Evolutionary conservation across 1,140 invertebrate genomes (phyloP).

Genomic region (Drosophila jambulina): DNA sequence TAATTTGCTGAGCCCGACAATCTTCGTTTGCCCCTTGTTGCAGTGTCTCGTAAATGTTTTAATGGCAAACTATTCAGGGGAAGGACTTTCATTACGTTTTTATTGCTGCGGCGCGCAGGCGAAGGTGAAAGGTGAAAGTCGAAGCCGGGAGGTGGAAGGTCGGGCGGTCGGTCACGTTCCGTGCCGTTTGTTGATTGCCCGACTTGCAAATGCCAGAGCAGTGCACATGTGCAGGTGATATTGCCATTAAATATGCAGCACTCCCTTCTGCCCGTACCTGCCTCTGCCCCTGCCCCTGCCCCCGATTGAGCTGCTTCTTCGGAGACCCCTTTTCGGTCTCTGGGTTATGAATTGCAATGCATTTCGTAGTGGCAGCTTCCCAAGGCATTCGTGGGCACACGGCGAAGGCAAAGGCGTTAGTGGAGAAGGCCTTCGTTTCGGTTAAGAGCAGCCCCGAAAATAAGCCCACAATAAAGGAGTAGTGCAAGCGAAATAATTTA

Average conservation of each 20-base stretch:
- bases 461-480: not conserved
- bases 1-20: conserved; percentile 44
- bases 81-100: conserved; percentile 74
- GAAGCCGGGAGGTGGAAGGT: not conserved
- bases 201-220: conserved; percentile 56
- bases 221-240: conserved; percentile 60
- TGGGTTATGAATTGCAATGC: conserved; percentile 66
- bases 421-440: conserved; percentile 3
- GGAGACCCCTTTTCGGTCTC: conserved; percentile 4
- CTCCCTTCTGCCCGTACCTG: not conserved
- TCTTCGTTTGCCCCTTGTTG: conserved; percentile 22
- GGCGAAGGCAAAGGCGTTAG: not conserved
- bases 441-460: not conserved
- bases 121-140: conserved; percentile 5
- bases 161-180: conserved; percentile 12
- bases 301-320: conserved; percentile 22
- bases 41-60: conserved; percentile 47
- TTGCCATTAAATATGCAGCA: conserved; percentile 65
- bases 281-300: not conserved
- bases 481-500: conserved; percentile 18
- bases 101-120: conserved; percentile 50
- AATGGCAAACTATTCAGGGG: conserved; percentile 57
- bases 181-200: conserved; percentile 54
- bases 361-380: conserved; percentile 49
- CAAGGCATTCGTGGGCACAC: conserved; percentile 12